These are phyloP conservation scores for Cassiopea xamachana DNA, from an alignment of 30 jellyfish, hydroid and myxozoan genomes.

Conservation along the genomic window DNA sequence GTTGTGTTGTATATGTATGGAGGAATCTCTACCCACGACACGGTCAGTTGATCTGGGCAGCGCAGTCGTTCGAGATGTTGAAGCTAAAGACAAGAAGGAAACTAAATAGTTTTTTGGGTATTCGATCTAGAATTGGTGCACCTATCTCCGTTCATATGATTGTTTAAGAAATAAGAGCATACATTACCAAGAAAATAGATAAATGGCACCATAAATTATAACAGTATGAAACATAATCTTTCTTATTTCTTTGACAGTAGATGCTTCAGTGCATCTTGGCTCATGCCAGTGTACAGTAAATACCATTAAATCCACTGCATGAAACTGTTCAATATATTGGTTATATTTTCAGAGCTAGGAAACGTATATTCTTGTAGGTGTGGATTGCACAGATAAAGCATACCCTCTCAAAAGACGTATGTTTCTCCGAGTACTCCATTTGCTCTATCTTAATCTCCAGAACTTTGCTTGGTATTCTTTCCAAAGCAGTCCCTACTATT, in stretches of 20 bases:
- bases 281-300: no score
- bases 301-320: no score
- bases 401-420: not conserved
- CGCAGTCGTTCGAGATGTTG: conserved; percentile 36
- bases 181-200: no score
- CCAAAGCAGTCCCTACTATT: not conserved
- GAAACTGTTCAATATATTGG: not conserved
- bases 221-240: no score
- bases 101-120: not conserved
- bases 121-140: no score
- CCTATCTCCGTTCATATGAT: no score
- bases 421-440: not conserved
- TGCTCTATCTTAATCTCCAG: not conserved
- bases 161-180: no score
- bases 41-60: conserved; percentile 47
- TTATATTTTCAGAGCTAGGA: no score
- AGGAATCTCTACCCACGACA: conserved; percentile 68
- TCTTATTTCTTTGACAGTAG: no score
- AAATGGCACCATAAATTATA: no score
- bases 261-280: no score
- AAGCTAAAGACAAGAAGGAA: not conserved
- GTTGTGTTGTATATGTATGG: conserved; percentile 66
- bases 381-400: not conserved
- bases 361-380: not conserved
- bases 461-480: not conserved